These are phyloP conservation scores for Prionailurus bengalensis DNA, from an alignment of 2,113 vertebrate genomes.

Conservation along the genomic window DNA sequence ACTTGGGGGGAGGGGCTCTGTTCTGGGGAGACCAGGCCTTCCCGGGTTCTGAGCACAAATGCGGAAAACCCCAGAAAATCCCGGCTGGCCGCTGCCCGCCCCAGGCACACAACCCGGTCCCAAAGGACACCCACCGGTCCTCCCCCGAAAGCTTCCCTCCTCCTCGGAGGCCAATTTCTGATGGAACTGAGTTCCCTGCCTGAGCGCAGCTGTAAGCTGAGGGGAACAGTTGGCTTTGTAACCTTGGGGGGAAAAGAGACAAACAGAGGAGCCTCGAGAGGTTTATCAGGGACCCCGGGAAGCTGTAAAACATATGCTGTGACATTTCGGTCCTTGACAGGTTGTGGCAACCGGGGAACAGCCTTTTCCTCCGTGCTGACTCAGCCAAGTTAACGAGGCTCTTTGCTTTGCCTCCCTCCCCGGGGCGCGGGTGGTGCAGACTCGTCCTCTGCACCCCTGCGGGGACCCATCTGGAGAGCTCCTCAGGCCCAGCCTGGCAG, in stretches of 20 bases:
- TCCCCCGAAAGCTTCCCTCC: neutral
- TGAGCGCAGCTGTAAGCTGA: conserved; percentile 5
- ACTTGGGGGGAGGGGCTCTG: rapidly evolving
- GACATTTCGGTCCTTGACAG: conserved; percentile 82
- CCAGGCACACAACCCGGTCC: no score
- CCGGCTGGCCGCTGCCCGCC: neutral
- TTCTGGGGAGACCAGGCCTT: neutral
- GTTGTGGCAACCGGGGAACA: conserved; percentile 63
- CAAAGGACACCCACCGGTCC: rapidly evolving
- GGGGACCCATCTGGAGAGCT: neutral
- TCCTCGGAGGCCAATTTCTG: conserved; percentile 51
- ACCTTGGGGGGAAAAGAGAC: conserved; percentile 74
- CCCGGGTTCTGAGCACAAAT: neutral
- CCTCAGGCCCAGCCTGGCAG: neutral
- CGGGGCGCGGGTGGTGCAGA: neutral
- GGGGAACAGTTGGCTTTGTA: conserved; percentile 82
- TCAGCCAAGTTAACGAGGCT: neutral
- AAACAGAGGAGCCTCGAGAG: conserved; percentile 83
- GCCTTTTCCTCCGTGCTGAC: conserved; percentile 12
- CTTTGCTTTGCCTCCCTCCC: neutral
- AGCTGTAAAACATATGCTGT: conserved; percentile 82
- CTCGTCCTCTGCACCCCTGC: rapidly evolving
- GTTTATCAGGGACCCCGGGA: conserved; percentile 73
- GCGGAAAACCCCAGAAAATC: neutral
- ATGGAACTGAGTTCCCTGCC: conserved; percentile 71